A percentile compares a stretch with the other conserved stretches of the same genome.
These are phyloP conservation scores for Epiblema foenella DNA, from an alignment of 2,888 invertebrate species.

Conservation along the genomic window DNA sequence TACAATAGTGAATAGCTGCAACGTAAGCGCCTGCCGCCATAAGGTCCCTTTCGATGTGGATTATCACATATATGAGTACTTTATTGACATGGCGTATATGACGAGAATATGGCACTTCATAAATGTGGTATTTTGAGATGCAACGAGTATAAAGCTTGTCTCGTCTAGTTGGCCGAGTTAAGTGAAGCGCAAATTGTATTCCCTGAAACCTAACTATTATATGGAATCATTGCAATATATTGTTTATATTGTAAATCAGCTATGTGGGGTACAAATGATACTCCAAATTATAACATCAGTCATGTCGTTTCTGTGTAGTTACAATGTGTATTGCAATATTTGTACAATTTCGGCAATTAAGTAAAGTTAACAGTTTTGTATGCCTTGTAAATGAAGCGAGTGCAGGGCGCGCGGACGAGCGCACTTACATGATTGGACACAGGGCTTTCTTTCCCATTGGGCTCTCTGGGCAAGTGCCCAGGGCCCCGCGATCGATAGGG, in stretches of 20 bases:
- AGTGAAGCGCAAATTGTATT: conserved; percentile 10
- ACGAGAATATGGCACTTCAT: neutral
- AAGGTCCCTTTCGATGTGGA: no score
- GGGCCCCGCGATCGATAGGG: no score
- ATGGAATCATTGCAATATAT: conserved; percentile 19
- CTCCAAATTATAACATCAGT: conserved; percentile 19
- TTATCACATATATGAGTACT: no score
- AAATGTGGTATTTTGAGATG: neutral
- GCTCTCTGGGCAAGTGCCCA: no score
- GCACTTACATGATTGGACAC: no score
- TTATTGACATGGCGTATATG: neutral
- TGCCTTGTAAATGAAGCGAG: conserved; percentile 53
- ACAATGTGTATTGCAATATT: conserved; percentile 13
- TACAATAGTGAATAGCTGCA: no score
- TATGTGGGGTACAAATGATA: conserved; percentile 13
- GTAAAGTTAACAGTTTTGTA: conserved; percentile 25
- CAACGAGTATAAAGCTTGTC: neutral
- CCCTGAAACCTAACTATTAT: conserved; percentile 6
- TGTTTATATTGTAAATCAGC: conserved; percentile 30
- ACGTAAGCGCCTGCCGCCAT: no score
- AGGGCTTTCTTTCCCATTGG: no score
- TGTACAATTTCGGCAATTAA: conserved; percentile 28
- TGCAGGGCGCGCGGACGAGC: conserved; percentile 51
- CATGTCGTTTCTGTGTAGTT: conserved; percentile 13
- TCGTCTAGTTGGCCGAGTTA: neutral